Conservation (phyloP, 2,113 vertebrate species). For the Indri indri region DNA sequence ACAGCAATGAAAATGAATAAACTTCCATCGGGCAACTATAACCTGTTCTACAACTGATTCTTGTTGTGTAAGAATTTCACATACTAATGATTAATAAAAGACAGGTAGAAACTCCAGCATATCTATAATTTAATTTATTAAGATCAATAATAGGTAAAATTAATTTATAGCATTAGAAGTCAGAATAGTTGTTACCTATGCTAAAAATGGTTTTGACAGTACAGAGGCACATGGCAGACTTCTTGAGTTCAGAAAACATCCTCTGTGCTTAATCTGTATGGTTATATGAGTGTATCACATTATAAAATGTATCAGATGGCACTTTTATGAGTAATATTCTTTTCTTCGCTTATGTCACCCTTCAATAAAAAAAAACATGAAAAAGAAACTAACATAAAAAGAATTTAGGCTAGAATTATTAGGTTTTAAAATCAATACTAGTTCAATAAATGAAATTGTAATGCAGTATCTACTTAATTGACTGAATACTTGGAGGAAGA, state of each 20-base stretch:
- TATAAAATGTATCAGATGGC: neutral
- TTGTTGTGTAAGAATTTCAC: neutral
- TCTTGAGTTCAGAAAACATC: neutral
- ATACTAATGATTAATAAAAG: neutral
- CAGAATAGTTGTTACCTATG: neutral
- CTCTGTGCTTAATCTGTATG: neutral
- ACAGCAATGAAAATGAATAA: neutral
- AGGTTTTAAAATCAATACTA: slow-evolving; percentile 31
- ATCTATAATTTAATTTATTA: neutral
- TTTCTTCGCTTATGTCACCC: neutral
- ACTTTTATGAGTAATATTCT: neutral
- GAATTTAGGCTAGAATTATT: neutral
- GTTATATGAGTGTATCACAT: neutral
- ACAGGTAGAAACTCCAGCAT: neutral
- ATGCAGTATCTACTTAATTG: neutral
- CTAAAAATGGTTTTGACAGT: neutral
- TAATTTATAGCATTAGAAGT: neutral
- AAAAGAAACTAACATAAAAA: neutral
- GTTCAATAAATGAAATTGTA: neutral
- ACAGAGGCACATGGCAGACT: neutral
- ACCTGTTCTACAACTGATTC: neutral
- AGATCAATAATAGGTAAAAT: neutral
- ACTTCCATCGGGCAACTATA: neutral
- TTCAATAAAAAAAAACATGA: neutral
- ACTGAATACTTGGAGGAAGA: neutral